phyloP scores from a whole-genome alignment of 1,140 invertebrate genomes.

The Triops cancriformis region DNA sequence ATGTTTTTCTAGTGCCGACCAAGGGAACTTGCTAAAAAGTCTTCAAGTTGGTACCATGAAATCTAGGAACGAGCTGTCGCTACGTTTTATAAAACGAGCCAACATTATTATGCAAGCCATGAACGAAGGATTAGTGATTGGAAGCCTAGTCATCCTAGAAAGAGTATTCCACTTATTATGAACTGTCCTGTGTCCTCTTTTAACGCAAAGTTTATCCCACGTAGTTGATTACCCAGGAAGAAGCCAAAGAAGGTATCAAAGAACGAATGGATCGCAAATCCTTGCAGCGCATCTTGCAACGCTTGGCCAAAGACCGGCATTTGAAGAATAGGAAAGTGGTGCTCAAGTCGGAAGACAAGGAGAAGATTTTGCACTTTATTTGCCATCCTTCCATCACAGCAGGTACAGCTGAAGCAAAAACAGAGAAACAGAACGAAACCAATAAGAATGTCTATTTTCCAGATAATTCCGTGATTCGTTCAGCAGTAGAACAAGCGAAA shows the following conservation, averaged over 20 bases:
- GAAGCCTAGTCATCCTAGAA: conserved; percentile 46
- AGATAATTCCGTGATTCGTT: conserved; percentile 47
- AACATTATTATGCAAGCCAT: conserved; percentile 53
- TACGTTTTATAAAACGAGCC: conserved; percentile 44
- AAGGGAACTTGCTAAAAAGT: neutral
- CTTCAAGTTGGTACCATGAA: neutral
- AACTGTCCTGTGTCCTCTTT: neutral
- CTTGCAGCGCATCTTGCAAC: conserved; percentile 47
- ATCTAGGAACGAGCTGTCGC: conserved; percentile 25
- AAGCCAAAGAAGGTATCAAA: conserved; percentile 48
- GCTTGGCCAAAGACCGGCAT: conserved; percentile 48
- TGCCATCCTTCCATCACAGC: conserved; percentile 46
- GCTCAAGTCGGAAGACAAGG: conserved; percentile 42
- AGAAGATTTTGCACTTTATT: conserved; percentile 47
- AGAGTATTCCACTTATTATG: conserved; percentile 38
- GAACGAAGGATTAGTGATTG: conserved; percentile 48
- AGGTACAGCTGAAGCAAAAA: neutral
- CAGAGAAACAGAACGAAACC: neutral
- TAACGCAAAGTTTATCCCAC: neutral
- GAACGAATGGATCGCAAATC: conserved; percentile 54
- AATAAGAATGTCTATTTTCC: neutral
- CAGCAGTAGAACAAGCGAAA: conserved; percentile 52
- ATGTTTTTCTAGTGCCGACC: neutral
- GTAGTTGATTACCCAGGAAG: conserved; percentile 45
- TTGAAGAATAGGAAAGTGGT: conserved; percentile 51